Conservation (phyloP, 2,113 vertebrate species). For the Thunnus thynnus region DNA sequence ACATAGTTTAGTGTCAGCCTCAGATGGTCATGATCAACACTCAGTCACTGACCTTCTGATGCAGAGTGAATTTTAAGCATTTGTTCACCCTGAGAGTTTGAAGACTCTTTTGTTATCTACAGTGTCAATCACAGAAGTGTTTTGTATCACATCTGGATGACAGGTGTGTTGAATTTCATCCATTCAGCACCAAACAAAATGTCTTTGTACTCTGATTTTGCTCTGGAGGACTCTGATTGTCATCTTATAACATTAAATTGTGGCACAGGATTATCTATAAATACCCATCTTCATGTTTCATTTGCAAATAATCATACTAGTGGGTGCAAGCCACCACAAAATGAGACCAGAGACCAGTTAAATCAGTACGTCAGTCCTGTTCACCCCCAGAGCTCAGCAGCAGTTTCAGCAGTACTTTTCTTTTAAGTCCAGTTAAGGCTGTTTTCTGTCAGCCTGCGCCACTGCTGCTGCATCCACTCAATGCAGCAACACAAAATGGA, state of each 20-base stretch:
- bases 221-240: no score
- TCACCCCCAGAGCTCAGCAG: slow-evolving; percentile 10
- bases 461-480: slow-evolving; percentile 7
- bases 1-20: not conserved
- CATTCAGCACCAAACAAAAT: not conserved
- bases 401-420: slow-evolving; percentile 21
- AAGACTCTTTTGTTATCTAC: not conserved
- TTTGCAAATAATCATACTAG: not conserved
- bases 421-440: not conserved
- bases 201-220: no score
- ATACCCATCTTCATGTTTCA: not conserved
- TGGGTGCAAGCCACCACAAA: not conserved
- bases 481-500: slow-evolving; percentile 14
- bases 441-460: not conserved
- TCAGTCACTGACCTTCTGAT: slow-evolving; percentile 27
- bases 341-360: not conserved
- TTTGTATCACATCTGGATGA: slow-evolving; percentile 1
- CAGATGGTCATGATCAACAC: not conserved
- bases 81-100: slow-evolving; percentile 19
- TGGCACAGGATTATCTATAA: no score
- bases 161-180: not conserved
- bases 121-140: slow-evolving; percentile 18
- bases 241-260: no score
- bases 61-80: slow-evolving; percentile 6
- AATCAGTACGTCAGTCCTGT: not conserved